Conservation (phyloP, 2,113 vertebrate species). For the Cyphomyrus discorhynchus region DNA sequence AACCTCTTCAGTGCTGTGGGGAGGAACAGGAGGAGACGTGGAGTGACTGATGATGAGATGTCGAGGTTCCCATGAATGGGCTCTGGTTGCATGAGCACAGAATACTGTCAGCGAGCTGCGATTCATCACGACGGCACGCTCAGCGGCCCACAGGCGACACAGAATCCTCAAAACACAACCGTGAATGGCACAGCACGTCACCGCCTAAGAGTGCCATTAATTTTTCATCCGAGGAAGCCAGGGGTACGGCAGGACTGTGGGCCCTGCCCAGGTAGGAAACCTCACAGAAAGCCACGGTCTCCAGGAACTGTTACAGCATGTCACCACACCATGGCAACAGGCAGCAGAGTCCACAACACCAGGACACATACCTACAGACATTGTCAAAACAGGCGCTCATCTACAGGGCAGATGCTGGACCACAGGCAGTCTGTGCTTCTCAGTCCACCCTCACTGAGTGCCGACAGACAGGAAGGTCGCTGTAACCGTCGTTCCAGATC, state of each 20-base stretch:
- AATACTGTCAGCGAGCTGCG: not conserved
- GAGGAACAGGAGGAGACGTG: not conserved
- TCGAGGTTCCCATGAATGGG: not conserved
- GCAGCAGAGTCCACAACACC: not conserved
- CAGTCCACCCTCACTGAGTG: not conserved
- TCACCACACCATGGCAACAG: conserved; percentile 14
- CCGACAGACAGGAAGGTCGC: not conserved
- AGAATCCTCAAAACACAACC: not conserved
- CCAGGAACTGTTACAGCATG: conserved; percentile 34
- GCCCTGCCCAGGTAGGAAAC: conserved; percentile 45
- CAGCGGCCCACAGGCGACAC: not conserved
- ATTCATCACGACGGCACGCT: not conserved
- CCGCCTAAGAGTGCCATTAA: conserved; percentile 42
- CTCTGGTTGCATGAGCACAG: not conserved
- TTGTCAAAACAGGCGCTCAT: not conserved
- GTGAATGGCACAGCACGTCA: not conserved
- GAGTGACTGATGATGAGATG: not conserved
- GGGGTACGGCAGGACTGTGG: conserved; percentile 55
- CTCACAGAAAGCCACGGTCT: conserved; percentile 35
- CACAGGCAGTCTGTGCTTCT: not conserved
- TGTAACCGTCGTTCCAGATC: not conserved
- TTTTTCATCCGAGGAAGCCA: conserved; percentile 57
- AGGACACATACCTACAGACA: not conserved
- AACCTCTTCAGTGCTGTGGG: not conserved
- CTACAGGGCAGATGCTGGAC: not conserved